Evolutionary conservation across 2,113 vertebrate genomes (phyloP).

Genomic region (Chaetodon trifascialis): DNA sequence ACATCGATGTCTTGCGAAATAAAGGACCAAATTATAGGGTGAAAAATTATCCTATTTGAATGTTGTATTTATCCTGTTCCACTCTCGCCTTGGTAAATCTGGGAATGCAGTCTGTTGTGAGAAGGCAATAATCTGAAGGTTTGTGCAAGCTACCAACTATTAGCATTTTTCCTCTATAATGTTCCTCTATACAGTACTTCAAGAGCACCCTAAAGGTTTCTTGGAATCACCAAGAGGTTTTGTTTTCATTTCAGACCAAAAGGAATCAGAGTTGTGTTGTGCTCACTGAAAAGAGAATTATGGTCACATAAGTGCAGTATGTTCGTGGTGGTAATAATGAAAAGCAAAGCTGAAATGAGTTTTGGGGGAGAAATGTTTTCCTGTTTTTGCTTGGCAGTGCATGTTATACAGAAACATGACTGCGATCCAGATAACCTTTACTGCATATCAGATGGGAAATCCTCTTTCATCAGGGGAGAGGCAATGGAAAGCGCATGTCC

Average conservation of each 20-base stretch:
- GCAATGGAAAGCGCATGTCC: slow-evolving; percentile 59
- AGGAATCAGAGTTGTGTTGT: slow-evolving; percentile 54
- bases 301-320: slow-evolving; percentile 64
- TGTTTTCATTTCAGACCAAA: slow-evolving; percentile 69
- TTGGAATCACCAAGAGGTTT: slow-evolving; percentile 65
- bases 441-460: slow-evolving; percentile 77
- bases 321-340: slow-evolving; percentile 69
- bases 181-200: slow-evolving; percentile 49
- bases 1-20: slow-evolving; percentile 43
- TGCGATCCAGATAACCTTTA: slow-evolving; percentile 81
- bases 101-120: slow-evolving; percentile 46
- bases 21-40: slow-evolving; percentile 41
- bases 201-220: slow-evolving; percentile 67
- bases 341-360: slow-evolving; percentile 76
- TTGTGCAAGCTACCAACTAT: slow-evolving; percentile 66
- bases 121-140: slow-evolving; percentile 63
- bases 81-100: slow-evolving; percentile 45
- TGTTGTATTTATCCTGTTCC: slow-evolving; percentile 37
- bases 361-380: slow-evolving; percentile 59
- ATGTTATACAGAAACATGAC: slow-evolving; percentile 76
- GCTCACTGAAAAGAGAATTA: slow-evolving; percentile 68
- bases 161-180: slow-evolving; percentile 47
- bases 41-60: slow-evolving; percentile 42
- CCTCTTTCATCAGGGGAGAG: slow-evolving; percentile 72
- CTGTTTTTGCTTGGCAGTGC: slow-evolving; percentile 72